phyloP scores from a whole-genome alignment of 2,888 invertebrate genomes.

The Trichogramma dendrolimi region DNA sequence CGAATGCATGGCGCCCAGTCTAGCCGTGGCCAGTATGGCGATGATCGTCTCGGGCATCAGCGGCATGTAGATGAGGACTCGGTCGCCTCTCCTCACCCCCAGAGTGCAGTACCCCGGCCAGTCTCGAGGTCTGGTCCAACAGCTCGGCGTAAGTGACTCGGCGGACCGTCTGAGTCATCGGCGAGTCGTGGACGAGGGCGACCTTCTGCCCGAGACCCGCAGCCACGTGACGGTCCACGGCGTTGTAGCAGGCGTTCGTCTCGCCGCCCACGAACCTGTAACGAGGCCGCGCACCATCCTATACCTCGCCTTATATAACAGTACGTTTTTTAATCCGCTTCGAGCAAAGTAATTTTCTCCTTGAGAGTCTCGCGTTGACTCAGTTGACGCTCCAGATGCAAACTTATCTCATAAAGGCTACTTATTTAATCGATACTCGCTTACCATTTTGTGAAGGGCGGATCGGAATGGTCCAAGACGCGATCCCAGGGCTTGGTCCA shows the following conservation, averaged over 20 bases:
- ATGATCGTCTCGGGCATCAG: conserved; percentile 86
- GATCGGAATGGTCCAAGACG: conserved; percentile 77
- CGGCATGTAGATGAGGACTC: conserved; percentile 92
- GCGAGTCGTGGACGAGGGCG: conserved; percentile 88
- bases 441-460: conserved; percentile 89
- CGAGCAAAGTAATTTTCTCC: no score
- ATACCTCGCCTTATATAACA: background rate
- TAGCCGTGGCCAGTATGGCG: conserved; percentile 81
- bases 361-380: no score
- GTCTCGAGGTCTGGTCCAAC: conserved; percentile 70
- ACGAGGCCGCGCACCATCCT: conserved; percentile 1
- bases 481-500: conserved; percentile 84
- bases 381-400: no score
- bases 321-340: no score
- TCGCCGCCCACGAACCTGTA: conserved; percentile 84
- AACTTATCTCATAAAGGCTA: no score
- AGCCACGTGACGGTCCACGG: conserved; percentile 82
- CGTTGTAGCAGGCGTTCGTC: conserved; percentile 89
- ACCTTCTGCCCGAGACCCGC: conserved; percentile 73
- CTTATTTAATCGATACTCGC: conserved; percentile 11
- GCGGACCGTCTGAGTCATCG: conserved; percentile 71
- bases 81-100: conserved; percentile 78
- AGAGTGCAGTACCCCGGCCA: conserved; percentile 76
- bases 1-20: conserved; percentile 89
- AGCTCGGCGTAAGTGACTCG: conserved; percentile 79